Conservation (phyloP, 23 tunicate species). For the Styela plicata region DNA sequence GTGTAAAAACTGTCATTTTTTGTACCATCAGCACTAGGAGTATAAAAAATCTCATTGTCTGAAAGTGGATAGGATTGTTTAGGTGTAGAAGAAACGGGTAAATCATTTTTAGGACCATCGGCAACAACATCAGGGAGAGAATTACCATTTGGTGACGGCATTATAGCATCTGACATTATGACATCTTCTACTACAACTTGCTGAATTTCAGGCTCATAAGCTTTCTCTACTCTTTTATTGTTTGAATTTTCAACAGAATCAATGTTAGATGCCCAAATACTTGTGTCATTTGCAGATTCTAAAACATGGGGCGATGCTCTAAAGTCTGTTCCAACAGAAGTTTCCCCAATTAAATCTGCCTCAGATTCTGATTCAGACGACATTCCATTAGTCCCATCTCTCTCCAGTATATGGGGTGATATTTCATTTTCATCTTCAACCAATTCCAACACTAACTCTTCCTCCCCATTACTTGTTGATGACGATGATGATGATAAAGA, state of each 20-base stretch:
- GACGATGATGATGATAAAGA: not conserved
- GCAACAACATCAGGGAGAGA: not conserved
- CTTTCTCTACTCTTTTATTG: not conserved
- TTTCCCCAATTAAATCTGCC: not conserved
- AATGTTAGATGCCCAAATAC: not conserved
- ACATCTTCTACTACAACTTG: constrained; percentile 1
- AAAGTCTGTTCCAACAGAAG: not conserved
- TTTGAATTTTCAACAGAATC: not conserved
- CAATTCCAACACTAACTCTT: not conserved
- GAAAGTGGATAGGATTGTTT: constrained; percentile 26
- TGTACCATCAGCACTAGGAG: constrained; percentile 2
- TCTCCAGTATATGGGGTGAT: too few species aligned
- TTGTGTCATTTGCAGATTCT: not conserved
- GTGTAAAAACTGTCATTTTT: constrained; percentile 14
- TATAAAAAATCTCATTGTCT: constrained; percentile 19
- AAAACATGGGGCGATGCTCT: not conserved
- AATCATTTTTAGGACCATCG: not conserved
- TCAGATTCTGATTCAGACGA: not conserved
- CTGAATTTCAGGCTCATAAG: not conserved
- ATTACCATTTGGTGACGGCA: not conserved
- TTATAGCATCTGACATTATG: not conserved
- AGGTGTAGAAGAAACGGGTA: not conserved
- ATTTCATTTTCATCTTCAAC: not conserved
- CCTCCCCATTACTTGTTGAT: not conserved
- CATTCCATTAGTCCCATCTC: too few species aligned